These are phyloP conservation scores for Eupeodes luniger DNA, from an alignment of 2,888 invertebrate species.

Conservation along the genomic window DNA sequence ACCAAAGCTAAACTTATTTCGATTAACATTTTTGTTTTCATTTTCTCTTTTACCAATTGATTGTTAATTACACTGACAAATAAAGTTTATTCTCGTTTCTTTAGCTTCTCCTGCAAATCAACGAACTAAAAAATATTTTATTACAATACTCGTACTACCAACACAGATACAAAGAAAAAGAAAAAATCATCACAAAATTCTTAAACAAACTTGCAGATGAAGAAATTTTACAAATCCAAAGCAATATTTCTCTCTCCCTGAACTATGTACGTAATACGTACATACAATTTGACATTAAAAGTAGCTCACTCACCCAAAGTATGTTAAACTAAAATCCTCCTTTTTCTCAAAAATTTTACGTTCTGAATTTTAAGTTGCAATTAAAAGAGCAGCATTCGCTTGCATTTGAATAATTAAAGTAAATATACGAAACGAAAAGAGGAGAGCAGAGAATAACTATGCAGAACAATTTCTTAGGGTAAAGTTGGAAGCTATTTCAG, in stretches of 20 bases:
- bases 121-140: neutral
- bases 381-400: conserved; percentile 78
- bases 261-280: neutral
- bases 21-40: neutral
- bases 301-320: conserved; percentile 26
- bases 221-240: conserved; percentile 25
- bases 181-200: neutral
- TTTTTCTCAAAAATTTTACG: conserved; percentile 80
- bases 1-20: neutral
- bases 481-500: conserved; percentile 47
- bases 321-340: conserved; percentile 68
- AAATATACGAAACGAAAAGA: conserved; percentile 46
- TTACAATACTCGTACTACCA: neutral
- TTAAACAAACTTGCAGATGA: conserved; percentile 3
- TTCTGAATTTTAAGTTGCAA: conserved; percentile 83
- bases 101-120: neutral
- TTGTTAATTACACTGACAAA: neutral
- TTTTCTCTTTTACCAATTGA: neutral
- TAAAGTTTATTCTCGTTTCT: neutral
- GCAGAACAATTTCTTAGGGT: conserved; percentile 53
- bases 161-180: neutral
- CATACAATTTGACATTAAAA: conserved; percentile 31
- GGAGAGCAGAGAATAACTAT: conserved; percentile 51
- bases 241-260: conserved; percentile 3
- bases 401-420: conserved; percentile 75